phyloP scores from a whole-genome alignment of 2,888 invertebrate genomes.

The Sepioteuthis lessoniana region DNA sequence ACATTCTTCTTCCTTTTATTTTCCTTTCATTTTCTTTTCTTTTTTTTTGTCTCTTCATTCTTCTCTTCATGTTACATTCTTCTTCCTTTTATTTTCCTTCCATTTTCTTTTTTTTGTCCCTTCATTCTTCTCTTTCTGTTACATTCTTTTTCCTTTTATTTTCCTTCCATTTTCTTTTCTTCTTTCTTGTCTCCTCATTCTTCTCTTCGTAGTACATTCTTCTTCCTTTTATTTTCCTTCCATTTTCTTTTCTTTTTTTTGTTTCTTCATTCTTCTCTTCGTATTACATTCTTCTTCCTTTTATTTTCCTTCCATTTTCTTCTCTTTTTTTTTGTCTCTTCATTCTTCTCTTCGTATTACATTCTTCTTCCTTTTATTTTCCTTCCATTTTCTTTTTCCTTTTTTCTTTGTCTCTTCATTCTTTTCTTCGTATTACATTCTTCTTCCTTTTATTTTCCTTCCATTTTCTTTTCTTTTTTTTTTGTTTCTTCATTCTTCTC shows the following conservation, averaged over 20 bases:
- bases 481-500: too few relatives aligned
- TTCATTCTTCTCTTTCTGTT: too few relatives aligned
- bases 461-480: too few relatives aligned
- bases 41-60: neutral
- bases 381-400: neutral
- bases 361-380: neutral
- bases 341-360: too few relatives aligned
- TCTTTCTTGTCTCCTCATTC: neutral
- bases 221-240: neutral
- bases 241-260: neutral
- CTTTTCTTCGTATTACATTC: too few relatives aligned
- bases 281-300: neutral
- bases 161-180: too few relatives aligned
- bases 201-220: neutral
- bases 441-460: too few relatives aligned
- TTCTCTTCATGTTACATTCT: neutral
- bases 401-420: too few relatives aligned
- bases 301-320: neutral
- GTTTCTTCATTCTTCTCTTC: neutral
- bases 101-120: too few relatives aligned
- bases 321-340: neutral
- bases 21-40: neutral
- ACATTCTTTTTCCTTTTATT: too few relatives aligned
- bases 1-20: neutral
- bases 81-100: too few relatives aligned